Percentiles rank a stretch among this genome's conserved stretches.
phyloP scores from a whole-genome alignment of 2,797 vertebrate genomes.

The Ptychadena robeensis region DNA sequence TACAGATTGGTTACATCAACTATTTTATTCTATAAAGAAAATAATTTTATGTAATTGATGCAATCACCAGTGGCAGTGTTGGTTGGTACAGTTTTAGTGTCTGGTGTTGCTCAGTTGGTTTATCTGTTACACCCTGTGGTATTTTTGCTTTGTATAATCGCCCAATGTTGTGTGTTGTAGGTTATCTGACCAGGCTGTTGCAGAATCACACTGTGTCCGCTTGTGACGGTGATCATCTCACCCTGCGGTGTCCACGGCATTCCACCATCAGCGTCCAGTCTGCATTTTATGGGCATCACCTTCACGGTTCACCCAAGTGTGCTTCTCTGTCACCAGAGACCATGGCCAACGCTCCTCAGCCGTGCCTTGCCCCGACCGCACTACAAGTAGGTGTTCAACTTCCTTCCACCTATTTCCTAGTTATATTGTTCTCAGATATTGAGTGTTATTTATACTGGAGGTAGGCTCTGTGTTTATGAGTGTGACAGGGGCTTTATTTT shows the following conservation, averaged over 20 bases:
- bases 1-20: no score
- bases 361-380: conserved; percentile 86
- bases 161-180: conserved; percentile 71
- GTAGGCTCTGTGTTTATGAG: no score
- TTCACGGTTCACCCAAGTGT: conserved; percentile 73
- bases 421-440: background rate
- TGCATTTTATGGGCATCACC: conserved; percentile 84
- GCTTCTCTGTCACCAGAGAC: conserved; percentile 65
- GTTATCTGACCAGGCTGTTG: conserved; percentile 92
- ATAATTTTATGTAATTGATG: no score
- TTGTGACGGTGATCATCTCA: conserved; percentile 87
- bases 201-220: conserved; percentile 89
- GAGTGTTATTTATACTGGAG: no score
- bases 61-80: no score
- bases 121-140: no score
- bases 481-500: no score
- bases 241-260: conserved; percentile 90
- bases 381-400: conserved; percentile 82
- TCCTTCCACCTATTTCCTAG: background rate
- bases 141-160: no score
- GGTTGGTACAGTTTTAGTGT: no score
- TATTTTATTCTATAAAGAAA: no score
- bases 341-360: conserved; percentile 69
- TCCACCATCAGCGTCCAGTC: conserved; percentile 91
- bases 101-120: no score